Base-by-base conservation (phyloP, 2,797 vertebrate genomes). In the Coreius guichenoti region DNA sequence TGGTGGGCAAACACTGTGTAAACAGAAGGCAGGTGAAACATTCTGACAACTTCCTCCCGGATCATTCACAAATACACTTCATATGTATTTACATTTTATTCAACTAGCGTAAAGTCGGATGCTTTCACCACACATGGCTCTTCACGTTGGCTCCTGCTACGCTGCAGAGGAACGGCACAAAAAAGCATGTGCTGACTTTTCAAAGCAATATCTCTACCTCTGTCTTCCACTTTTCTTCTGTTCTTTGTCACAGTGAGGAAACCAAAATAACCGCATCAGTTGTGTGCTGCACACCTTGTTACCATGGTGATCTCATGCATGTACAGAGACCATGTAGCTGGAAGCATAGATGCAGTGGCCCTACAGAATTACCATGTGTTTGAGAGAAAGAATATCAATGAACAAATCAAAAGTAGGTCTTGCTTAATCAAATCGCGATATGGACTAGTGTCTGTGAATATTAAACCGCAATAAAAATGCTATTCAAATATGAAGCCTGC, bases 181-280 rank as follows among this genome's bases (percentile, higher is more conserved):
- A 91, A 81, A 89, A 90, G 92, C 93, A 94, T 93, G 92, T 95
- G 94, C 90, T 93, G 51, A 65, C 81, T 89, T 90, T 94, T 91
- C 92, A 90, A 90, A 69, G 81, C 29, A 87, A 84, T 86, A 81
- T 90, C 89, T 85, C 56, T 47, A 70, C 54, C 51, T 68, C 72
- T 73, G 23, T 45, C 51, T 81, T 82, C 43, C 69, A 36, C 17
- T 75, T 45, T 81, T 87, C 81, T 49, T 45, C 51, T 74, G 23
- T 45, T 76, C 81, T 86, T 82, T 83, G 75, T 89, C 78, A 29
- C 78, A n/a, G 2, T 45, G 61, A 72, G 63, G 69, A 83, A 83
- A 87, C 79, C 72, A 84, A 78, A 87, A 86, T 87, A 89, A 89
- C 83, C 47, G 36, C 82, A 82, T 80, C 77, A 36, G 54, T 83